A percentile compares a stretch with the other conserved stretches of the same genome.
Conservation (phyloP, 2,113 vertebrate genomes). For the Plestiodon gilberti region DNA sequence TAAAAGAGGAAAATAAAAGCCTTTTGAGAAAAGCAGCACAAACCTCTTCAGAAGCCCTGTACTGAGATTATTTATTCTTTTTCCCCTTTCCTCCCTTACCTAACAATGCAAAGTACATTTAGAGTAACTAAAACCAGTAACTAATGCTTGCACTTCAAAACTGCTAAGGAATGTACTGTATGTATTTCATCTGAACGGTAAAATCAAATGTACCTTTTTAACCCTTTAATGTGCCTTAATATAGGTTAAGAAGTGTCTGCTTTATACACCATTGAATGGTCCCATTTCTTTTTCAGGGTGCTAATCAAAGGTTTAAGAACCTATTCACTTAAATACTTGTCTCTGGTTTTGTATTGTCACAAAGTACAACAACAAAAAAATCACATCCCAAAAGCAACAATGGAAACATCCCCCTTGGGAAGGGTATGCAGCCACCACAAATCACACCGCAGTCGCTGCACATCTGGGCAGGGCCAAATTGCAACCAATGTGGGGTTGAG, state of each 20-base stretch:
- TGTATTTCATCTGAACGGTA: conserved; percentile 30
- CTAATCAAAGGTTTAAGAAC: conserved; percentile 58
- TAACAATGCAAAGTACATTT: conserved; percentile 43
- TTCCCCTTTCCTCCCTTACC: background rate
- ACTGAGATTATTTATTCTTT: background rate
- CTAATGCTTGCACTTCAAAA: conserved; percentile 42
- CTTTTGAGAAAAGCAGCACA: conserved; percentile 45
- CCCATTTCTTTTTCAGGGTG: conserved; percentile 47
- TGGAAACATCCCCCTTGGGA: background rate
- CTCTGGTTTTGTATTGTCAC: conserved; percentile 41
- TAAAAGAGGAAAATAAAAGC: conserved; percentile 49
- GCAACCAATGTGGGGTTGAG: too few species aligned
- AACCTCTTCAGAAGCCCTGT: conserved; percentile 40
- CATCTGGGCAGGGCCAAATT: too few species aligned
- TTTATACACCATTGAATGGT: conserved; percentile 61
- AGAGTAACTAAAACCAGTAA: background rate
- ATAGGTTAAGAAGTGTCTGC: conserved; percentile 44
- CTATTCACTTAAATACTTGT: conserved; percentile 63
- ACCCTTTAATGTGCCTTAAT: conserved; percentile 36
- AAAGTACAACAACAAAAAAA: too few species aligned
- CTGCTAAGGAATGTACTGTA: background rate
- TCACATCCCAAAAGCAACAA: conserved; percentile 36
- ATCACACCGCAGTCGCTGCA: conserved; percentile 34
- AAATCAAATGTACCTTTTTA: conserved; percentile 16
- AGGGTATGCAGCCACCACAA: conserved; percentile 6